phyloP scores from a whole-genome alignment of 2,113 vertebrate species.

The Podilymbus podiceps region DNA sequence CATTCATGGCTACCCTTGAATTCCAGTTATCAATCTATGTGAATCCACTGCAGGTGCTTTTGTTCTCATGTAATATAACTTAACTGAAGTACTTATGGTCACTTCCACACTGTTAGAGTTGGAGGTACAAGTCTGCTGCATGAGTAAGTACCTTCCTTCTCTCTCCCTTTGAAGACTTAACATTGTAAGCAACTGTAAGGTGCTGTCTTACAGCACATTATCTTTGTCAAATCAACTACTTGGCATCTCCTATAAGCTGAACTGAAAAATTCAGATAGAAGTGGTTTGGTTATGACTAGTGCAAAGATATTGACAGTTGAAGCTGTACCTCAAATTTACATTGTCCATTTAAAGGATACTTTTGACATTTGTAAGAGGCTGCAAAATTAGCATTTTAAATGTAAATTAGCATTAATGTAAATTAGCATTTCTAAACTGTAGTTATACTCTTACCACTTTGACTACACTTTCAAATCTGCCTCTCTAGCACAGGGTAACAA shows the following conservation, averaged over 20 bases:
- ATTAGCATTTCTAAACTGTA: background rate
- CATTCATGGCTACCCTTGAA: background rate
- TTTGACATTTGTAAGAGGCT: background rate
- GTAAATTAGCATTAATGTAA: no score
- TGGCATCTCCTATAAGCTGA: background rate
- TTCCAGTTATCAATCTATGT: background rate
- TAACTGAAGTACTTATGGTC: background rate
- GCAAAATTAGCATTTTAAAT: no score
- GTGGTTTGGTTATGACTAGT: background rate
- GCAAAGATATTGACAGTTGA: fast-evolving
- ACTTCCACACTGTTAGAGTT: background rate
- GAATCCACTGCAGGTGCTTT: background rate
- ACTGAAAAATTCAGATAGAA: background rate
- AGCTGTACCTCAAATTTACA: background rate
- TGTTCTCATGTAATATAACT: background rate
- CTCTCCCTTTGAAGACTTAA: background rate
- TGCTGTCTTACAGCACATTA: background rate
- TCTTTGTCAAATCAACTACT: background rate
- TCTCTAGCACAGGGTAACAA: background rate
- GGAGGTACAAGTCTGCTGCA: background rate
- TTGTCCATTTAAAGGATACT: background rate
- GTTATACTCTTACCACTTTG: background rate
- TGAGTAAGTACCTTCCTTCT: background rate
- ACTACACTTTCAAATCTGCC: background rate
- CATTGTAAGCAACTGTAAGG: background rate